phyloP scores from a whole-genome alignment of 2,113 vertebrate genomes.

The Myanophis thanlyinensis region DNA sequence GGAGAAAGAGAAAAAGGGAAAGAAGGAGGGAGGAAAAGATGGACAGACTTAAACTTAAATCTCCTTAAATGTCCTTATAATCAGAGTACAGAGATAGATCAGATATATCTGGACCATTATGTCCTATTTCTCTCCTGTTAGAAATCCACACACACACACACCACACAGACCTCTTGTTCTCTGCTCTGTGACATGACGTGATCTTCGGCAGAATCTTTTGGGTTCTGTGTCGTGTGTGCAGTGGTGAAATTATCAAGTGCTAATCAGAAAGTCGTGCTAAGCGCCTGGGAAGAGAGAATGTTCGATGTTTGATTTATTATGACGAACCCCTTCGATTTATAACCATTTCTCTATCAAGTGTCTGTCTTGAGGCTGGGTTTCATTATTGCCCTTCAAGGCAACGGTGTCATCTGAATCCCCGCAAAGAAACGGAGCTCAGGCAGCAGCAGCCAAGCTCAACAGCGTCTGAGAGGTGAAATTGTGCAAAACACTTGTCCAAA shows the following conservation, averaged over 20 bases:
- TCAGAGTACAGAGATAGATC: neutral
- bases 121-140: neutral
- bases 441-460: neutral
- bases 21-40: neutral
- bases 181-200: neutral
- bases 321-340: neutral
- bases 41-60: neutral
- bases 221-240: neutral
- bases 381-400: conserved; percentile 14
- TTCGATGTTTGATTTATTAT: neutral
- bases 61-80: neutral
- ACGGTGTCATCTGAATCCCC: neutral
- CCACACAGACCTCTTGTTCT: neutral
- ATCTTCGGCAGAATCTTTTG: neutral
- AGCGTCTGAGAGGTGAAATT: neutral
- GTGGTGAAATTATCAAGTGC: neutral
- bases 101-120: neutral
- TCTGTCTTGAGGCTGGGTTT: neutral
- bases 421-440: neutral
- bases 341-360: neutral
- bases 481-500: neutral
- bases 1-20: too few relatives aligned
- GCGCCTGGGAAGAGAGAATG: neutral
- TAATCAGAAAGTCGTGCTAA: neutral
- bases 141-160: neutral